These are phyloP conservation scores for Campoplex nolae DNA, from an alignment of 2,888 invertebrate genomes.

Conservation along the genomic window DNA sequence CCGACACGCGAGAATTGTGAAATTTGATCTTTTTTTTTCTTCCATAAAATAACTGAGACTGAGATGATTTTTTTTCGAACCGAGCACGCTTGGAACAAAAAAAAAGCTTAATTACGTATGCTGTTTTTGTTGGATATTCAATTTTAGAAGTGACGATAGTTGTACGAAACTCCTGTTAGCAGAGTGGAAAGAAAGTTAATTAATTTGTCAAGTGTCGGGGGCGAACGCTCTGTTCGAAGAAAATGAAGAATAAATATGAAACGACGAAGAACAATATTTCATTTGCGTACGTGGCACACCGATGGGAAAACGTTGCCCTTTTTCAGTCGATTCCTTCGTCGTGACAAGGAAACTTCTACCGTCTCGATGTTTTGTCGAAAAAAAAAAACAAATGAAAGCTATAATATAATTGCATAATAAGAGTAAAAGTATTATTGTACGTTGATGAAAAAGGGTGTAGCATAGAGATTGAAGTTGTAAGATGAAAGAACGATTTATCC, in stretches of 20 bases:
- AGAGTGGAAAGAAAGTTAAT: neutral
- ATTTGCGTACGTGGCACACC: neutral
- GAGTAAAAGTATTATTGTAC: neutral
- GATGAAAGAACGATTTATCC: slow-evolving; percentile 30
- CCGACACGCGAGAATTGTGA: neutral
- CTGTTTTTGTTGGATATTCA: neutral
- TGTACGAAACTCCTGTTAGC: neutral
- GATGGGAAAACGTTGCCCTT: neutral
- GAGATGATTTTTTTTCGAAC: neutral
- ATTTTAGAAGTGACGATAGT: neutral
- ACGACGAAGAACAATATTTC: neutral
- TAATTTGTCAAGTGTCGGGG: neutral
- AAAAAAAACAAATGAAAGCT: neutral
- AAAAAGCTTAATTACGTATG: neutral
- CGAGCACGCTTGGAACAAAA: neutral
- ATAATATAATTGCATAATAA: slow-evolving; percentile 8
- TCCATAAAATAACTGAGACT: neutral
- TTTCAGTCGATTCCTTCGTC: neutral
- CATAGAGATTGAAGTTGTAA: slow-evolving; percentile 4
- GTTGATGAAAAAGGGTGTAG: neutral
- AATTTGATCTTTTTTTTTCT: neutral
- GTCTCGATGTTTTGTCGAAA: neutral
- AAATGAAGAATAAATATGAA: slow-evolving; percentile 1
- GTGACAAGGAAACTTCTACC: neutral
- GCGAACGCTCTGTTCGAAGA: neutral